Base-by-base conservation (phyloP, 2,888 invertebrate genomes). In the Drosophila sordidapex region DNA sequence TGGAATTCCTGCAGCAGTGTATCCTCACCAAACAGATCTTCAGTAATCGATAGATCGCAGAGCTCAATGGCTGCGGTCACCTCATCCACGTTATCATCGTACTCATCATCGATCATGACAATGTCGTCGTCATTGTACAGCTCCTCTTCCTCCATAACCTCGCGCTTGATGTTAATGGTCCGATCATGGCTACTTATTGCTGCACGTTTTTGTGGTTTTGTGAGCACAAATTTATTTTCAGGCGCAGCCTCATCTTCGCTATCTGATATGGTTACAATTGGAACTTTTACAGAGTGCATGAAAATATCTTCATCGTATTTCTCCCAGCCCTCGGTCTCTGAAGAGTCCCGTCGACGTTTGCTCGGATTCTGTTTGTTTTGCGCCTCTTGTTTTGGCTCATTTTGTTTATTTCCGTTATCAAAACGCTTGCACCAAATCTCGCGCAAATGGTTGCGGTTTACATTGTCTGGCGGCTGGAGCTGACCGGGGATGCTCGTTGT, bases 1-100 rank as follows among this genome's bases (percentile, higher is more conserved):
- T 91, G 90, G 43, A 93, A 93, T 10, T 93, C 92, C 57, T 79
- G 70, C 25, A 93, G 60, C 10, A 93, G 72, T 2, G 90, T 91
- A 40, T 92, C 92, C 15, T 91, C 91, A 0, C 92, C 92, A 61
- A 92, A 93, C 2, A 93, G 61, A 76, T 93, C 93, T 60, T 92
- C 91, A 2, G 93, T 87, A 15, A 93, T 68, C 0, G 91, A 90
- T 21, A 91, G 91, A 66, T 93, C 92, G 1, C 90, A 89, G 35
- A 92, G 57, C 59, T 92, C 91, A 0, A 75, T 67, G 54, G 86
- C 87, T 0, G 79, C 80, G 1, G 81, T 71, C 15, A 87, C 11
- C 3, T 36, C 56, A 49, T 81, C 74, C 1, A 72, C 18, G 0
- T 69, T 67, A 43, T 86, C 84, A n/a, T 90, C 61, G 43, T 68